These are phyloP conservation scores for Cryptosula pallasiana DNA, from an alignment of 2,888 invertebrate genomes.

Conservation along the genomic window DNA sequence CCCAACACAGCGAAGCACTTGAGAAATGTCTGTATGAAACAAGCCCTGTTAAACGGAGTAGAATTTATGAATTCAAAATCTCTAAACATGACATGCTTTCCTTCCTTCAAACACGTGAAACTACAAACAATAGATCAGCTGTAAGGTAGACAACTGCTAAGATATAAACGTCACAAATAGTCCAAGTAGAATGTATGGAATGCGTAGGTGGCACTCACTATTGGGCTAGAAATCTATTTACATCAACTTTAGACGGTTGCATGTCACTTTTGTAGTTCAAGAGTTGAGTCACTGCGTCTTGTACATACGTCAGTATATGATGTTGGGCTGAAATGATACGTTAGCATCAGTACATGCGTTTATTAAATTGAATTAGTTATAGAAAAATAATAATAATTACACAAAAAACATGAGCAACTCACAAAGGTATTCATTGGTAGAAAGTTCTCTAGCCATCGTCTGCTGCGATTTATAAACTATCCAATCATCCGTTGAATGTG, in stretches of 20 bases:
- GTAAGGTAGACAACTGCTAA: not conserved
- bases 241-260: conserved; percentile 45
- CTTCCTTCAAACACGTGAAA: conserved; percentile 47
- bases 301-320: conserved; percentile 45
- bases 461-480: too few relatives aligned
- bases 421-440: not conserved
- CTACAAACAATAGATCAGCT: conserved; percentile 33
- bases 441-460: not conserved
- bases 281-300: conserved; percentile 48
- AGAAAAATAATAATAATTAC: not conserved
- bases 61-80: conserved; percentile 46
- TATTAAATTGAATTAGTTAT: not conserved
- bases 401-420: not conserved
- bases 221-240: conserved; percentile 49
- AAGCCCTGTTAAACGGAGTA: conserved; percentile 50
- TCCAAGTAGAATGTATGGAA: not conserved
- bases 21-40: conserved; percentile 49
- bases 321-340: conserved; percentile 41
- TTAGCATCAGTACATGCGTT: not conserved
- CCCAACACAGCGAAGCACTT: conserved; percentile 49
- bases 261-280: conserved; percentile 48
- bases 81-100: conserved; percentile 51
- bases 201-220: conserved; percentile 41
- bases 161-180: not conserved
- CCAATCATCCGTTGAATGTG: too few relatives aligned